Evolutionary conservation across 2,888 invertebrate genomes (phyloP).

Genomic region (Slavum lentiscoides): DNA sequence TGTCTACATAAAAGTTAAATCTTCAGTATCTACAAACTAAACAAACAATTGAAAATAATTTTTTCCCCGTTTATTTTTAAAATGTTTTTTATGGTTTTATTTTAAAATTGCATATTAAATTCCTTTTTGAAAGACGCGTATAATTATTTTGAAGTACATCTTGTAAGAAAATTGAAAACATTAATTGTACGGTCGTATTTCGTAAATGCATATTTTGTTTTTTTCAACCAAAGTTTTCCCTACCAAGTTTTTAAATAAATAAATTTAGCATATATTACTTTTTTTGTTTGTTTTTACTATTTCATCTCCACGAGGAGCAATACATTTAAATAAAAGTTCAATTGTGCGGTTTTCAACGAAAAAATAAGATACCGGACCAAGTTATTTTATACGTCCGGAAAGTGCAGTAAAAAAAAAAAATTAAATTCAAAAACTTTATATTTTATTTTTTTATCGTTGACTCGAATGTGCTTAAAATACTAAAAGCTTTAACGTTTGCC

Average conservation of each 20-base stretch:
- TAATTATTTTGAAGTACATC: neutral
- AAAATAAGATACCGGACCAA: slow-evolving; percentile 40
- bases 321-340: slow-evolving; percentile 53
- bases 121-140: neutral
- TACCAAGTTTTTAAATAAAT: slow-evolving; percentile 42
- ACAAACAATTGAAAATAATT: neutral
- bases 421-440: slow-evolving; percentile 49
- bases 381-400: slow-evolving; percentile 45
- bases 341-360: slow-evolving; percentile 36
- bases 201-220: slow-evolving; percentile 39
- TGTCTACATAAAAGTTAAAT: neutral
- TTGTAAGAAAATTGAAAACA: slow-evolving; percentile 26
- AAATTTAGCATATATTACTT: slow-evolving; percentile 30
- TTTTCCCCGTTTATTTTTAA: neutral
- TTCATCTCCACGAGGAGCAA: slow-evolving; percentile 40
- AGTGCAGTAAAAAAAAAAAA: slow-evolving; percentile 35
- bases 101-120: neutral
- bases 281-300: slow-evolving; percentile 39
- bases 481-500: slow-evolving; percentile 51
- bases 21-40: neutral
- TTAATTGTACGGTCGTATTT: slow-evolving; percentile 26
- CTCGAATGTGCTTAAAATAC: slow-evolving; percentile 45
- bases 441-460: slow-evolving; percentile 46
- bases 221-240: slow-evolving; percentile 18
- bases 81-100: neutral